Conservation (phyloP, 30 jellyfish, hydroid and myxozoan genomes). For the Clytia hemisphaerica region DNA sequence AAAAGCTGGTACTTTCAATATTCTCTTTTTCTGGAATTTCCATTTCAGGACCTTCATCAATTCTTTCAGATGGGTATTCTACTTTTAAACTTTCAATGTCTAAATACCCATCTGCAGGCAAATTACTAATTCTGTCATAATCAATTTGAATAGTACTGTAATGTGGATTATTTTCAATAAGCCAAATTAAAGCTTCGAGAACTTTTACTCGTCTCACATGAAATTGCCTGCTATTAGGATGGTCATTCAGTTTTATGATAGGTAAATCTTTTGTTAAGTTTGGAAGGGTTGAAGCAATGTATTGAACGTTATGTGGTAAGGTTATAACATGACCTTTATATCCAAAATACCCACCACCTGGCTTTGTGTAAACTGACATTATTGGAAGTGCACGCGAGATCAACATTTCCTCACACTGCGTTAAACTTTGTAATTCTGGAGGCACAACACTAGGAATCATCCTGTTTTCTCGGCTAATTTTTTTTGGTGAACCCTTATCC, state of each 20-base stretch:
- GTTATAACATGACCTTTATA: conserved; percentile 40
- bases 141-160: conserved; percentile 1
- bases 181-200: conserved; percentile 15
- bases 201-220: conserved; percentile 24
- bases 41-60: conserved; percentile 1
- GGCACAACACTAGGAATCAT: too few species aligned
- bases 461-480: too few species aligned
- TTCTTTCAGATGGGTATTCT: not conserved
- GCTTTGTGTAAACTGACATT: too few species aligned
- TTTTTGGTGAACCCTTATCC: too few species aligned
- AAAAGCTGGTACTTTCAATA: not conserved
- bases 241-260: not conserved
- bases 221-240: not conserved
- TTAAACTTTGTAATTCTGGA: too few species aligned
- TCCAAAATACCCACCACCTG: too few species aligned
- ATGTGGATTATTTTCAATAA: conserved; percentile 13
- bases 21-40: not conserved
- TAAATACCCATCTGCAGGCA: conserved; percentile 18
- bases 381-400: too few species aligned
- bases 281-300: conserved; percentile 20
- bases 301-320: not conserved
- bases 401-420: conserved; percentile 29
- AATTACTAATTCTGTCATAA: not conserved
- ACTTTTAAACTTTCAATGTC: not conserved
- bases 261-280: conserved; percentile 36